Evolutionary conservation across 1,140 invertebrate species (phyloP).

Genomic region (Gonatopus flavifemur): DNA sequence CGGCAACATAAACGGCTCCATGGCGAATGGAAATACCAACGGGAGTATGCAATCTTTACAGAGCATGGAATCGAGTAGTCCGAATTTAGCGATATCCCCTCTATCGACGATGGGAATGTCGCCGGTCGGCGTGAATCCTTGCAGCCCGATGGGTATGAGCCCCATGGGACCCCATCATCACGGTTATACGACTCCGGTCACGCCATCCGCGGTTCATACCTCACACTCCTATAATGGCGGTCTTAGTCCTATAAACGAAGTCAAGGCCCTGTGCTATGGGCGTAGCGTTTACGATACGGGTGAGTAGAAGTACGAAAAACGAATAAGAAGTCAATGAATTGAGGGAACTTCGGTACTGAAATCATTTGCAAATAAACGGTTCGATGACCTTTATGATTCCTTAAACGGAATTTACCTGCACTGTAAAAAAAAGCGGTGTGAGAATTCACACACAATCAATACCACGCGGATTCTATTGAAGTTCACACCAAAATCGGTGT

Average conservation of each 20-base stretch:
- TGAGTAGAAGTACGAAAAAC: no score
- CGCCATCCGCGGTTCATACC: constrained; percentile 47
- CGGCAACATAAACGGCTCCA: constrained; percentile 15
- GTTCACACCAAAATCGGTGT: no score
- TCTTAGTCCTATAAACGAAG: constrained; percentile 51
- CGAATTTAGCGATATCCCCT: constrained; percentile 46
- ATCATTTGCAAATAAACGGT: no score
- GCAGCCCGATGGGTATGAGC: constrained; percentile 50
- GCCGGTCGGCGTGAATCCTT: constrained; percentile 46
- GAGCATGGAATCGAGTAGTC: constrained; percentile 45
- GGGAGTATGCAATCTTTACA: constrained; percentile 43
- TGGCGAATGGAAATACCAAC: constrained; percentile 18
- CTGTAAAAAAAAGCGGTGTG: no score
- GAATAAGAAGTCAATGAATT: no score
- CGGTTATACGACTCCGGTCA: constrained; percentile 49
- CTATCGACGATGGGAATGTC: constrained; percentile 53
- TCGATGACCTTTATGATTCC: no score
- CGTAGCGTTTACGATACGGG: constrained; percentile 50
- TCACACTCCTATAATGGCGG: constrained; percentile 44
- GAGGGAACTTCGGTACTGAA: no score
- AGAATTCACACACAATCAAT: no score
- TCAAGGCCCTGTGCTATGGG: constrained; percentile 49
- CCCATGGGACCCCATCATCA: constrained; percentile 50
- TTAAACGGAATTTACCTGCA: no score
- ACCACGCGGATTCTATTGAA: no score